Percentiles rank a stretch among this genome's conserved stretches.
phyloP scores from a whole-genome alignment of 1,140 invertebrate species.

The Muscidifurax raptorellus region DNA sequence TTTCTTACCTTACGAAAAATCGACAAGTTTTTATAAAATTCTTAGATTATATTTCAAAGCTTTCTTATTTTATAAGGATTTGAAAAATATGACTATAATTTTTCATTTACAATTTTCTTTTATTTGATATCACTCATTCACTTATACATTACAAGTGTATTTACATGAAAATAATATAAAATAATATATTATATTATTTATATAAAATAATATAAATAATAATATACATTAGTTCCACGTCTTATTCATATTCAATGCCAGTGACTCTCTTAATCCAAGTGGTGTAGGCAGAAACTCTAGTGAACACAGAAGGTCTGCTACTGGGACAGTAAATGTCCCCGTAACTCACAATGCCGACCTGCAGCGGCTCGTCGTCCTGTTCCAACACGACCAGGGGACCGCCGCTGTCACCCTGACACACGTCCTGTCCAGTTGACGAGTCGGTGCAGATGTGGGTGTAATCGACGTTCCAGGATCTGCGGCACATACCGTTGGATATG shows the following conservation, averaged over 20 bases:
- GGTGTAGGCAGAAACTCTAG: slow-evolving; percentile 37
- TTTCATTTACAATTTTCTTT: neutral
- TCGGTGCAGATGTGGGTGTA: slow-evolving; percentile 54
- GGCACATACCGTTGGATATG: slow-evolving; percentile 55
- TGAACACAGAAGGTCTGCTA: slow-evolving; percentile 55
- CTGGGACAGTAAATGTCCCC: slow-evolving; percentile 60
- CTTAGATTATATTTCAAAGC: too few relatives aligned
- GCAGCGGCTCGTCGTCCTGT: slow-evolving; percentile 40
- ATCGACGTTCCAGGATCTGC: slow-evolving; percentile 44
- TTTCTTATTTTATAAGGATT: too few relatives aligned
- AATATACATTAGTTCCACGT: neutral
- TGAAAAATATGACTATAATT: neutral
- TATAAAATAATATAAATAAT: neutral
- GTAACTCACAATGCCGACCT: slow-evolving; percentile 62
- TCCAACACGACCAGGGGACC: slow-evolving; percentile 54
- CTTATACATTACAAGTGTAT: neutral
- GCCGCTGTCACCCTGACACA: slow-evolving; percentile 61
- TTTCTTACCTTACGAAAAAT: too few relatives aligned
- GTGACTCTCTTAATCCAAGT: slow-evolving; percentile 45
- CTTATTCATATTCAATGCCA: slow-evolving; percentile 18
- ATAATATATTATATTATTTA: too few relatives aligned
- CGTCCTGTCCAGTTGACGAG: slow-evolving; percentile 38
- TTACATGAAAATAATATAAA: neutral
- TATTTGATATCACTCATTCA: neutral
- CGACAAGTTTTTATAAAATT: too few relatives aligned